phyloP scores from a whole-genome alignment of 2,113 vertebrate genomes.

The Lichenostomus cassidix region DNA sequence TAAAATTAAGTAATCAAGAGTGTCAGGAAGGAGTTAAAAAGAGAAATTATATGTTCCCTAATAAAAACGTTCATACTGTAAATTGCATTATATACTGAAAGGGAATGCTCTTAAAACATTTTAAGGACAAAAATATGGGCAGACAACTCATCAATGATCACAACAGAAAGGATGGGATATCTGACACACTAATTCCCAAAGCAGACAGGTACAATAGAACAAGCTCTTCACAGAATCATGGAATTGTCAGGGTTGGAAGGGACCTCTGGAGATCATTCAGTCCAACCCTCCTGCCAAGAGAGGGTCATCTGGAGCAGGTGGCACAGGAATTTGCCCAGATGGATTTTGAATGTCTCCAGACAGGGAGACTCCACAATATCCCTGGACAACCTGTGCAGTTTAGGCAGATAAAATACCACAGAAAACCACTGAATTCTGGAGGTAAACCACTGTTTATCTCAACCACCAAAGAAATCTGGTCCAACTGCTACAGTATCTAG shows the following conservation, averaged over 20 bases:
- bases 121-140: not conserved
- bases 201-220: not conserved
- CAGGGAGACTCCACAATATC: not conserved
- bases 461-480: not conserved
- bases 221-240: not conserved
- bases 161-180: not conserved
- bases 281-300: not conserved
- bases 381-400: not conserved
- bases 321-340: not conserved
- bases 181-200: not conserved
- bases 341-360: not conserved
- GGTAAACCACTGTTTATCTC: not conserved
- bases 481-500: not conserved
- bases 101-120: not conserved
- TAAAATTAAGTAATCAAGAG: not conserved
- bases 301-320: not conserved
- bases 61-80: not conserved
- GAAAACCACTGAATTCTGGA: not conserved
- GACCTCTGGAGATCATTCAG: not conserved
- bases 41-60: not conserved
- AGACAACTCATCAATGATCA: not conserved
- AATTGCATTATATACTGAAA: not conserved
- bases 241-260: not conserved
- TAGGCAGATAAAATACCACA: not conserved
- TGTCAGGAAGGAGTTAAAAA: not conserved